Evolutionary conservation across 1,140 invertebrate genomes (phyloP), one percentile per base, ranked within the genome.

Genomic region (Ostrea edulis): DNA sequence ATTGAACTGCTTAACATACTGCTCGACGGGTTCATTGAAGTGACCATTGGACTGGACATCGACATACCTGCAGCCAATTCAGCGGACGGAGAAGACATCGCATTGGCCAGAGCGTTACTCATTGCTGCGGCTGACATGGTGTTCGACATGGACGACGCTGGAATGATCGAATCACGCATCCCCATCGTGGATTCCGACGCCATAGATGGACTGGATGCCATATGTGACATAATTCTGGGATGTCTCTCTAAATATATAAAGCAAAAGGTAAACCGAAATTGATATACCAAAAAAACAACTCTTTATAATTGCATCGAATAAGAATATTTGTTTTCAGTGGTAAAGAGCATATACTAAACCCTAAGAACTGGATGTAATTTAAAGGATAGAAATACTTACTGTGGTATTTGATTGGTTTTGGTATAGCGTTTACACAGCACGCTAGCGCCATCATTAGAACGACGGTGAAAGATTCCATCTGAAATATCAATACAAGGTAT

Each of bases 131-230:
- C 25, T 25, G n/a, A 22, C 68, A 77, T 77, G 11, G 11, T 14
- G 68, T 77, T 77, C 35, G 25, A 12, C 68, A 77, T 77, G 29
- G 68, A 77, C 14, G 68, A 29, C 1, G 68, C 68, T 35, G 68
- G 68, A 77, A 77, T 77, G 29, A 77, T 11, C 12, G 68, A 77
- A 25, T 77, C 68, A 5, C 29, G 68, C 68, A 77, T 77, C 12
- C 25, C 8, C 68, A 77, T 25, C 11, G 68, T 29, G 25, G 68
- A 35, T 77, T 25, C 68, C 14, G 68, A 77, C 11, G 68, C 25
- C 25, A 77, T 77, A 14, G 29, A 11, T 35, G 22, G 25, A 35
- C 25, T 29, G 14, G 68, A 77, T 29, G 68, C 22, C 22, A 29
- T 25, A 9, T 29, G 68, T 29, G 68, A 77, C 25, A 62, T 62